These are phyloP conservation scores for Cinara cedri DNA, from an alignment of 2,888 invertebrate genomes.

Conservation along the genomic window DNA sequence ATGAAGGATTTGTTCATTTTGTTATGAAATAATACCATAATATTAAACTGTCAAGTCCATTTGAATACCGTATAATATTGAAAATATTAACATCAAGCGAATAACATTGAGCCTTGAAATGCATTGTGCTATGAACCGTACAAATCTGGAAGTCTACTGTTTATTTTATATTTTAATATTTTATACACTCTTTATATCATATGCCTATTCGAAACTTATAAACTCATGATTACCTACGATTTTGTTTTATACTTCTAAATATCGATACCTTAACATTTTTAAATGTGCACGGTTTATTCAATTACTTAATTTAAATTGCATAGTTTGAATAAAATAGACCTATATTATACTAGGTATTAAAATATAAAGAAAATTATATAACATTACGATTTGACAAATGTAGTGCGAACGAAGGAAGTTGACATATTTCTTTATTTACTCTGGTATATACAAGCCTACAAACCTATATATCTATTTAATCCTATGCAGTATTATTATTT, in stretches of 20 bases:
- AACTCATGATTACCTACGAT: background rate
- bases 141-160: background rate
- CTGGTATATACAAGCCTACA: background rate
- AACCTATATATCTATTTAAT: too few species aligned
- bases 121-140: constrained; percentile 12
- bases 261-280: background rate
- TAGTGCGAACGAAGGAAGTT: too few species aligned
- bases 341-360: too few species aligned
- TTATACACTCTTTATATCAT: background rate
- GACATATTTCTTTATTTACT: background rate
- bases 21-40: constrained; percentile 8
- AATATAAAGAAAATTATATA: too few species aligned
- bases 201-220: background rate
- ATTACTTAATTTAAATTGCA: too few species aligned
- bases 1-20: constrained; percentile 35
- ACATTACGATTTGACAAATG: too few species aligned
- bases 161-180: background rate
- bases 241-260: background rate
- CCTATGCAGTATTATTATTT: too few species aligned
- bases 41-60: constrained; percentile 2
- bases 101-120: constrained; percentile 29
- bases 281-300: background rate
- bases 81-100: constrained; percentile 12
- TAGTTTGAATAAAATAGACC: too few species aligned
- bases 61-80: constrained; percentile 24